These are phyloP conservation scores for Ptilodon capucinus DNA, from an alignment of 2,888 invertebrate species.

Conservation along the genomic window DNA sequence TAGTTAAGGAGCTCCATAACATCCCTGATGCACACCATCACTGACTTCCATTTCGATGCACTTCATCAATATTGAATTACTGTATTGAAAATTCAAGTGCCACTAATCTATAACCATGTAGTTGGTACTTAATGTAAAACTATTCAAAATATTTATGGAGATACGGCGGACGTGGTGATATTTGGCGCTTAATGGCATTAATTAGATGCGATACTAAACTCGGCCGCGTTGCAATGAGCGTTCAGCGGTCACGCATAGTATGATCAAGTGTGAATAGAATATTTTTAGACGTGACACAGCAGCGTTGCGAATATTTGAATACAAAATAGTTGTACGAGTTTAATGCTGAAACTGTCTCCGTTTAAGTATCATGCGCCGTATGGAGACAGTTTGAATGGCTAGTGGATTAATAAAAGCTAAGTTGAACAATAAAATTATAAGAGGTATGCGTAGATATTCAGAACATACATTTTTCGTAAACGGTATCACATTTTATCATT, in stretches of 20 bases:
- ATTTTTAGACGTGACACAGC: conserved; percentile 49
- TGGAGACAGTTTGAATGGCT: conserved; percentile 21
- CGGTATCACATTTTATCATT: too few species aligned
- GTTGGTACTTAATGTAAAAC: background rate
- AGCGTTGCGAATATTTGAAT: conserved; percentile 29
- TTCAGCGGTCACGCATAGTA: conserved; percentile 37
- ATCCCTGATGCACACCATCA: too few species aligned
- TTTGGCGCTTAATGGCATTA: conserved; percentile 50
- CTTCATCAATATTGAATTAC: conserved; percentile 23
- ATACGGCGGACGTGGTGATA: conserved; percentile 45
- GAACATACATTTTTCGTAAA: conserved; percentile 3
- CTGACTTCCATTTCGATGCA: conserved; percentile 16
- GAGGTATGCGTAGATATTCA: conserved; percentile 13
- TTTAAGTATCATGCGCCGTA: too few species aligned
- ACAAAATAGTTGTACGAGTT: conserved; percentile 23
- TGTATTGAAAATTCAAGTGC: background rate
- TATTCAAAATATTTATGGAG: conserved; percentile 14
- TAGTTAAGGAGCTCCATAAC: too few species aligned
- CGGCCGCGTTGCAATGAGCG: conserved; percentile 41
- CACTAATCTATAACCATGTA: background rate
- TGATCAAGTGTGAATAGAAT: conserved; percentile 46
- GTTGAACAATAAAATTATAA: conserved; percentile 40
- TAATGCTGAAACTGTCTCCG: conserved; percentile 7
- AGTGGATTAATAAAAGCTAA: conserved; percentile 36
- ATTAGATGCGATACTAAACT: conserved; percentile 49